Percentiles rank a stretch among this genome's conserved stretches.
These are phyloP conservation scores for Volucella inanis DNA, from an alignment of 2,888 invertebrate genomes.

Conservation along the genomic window DNA sequence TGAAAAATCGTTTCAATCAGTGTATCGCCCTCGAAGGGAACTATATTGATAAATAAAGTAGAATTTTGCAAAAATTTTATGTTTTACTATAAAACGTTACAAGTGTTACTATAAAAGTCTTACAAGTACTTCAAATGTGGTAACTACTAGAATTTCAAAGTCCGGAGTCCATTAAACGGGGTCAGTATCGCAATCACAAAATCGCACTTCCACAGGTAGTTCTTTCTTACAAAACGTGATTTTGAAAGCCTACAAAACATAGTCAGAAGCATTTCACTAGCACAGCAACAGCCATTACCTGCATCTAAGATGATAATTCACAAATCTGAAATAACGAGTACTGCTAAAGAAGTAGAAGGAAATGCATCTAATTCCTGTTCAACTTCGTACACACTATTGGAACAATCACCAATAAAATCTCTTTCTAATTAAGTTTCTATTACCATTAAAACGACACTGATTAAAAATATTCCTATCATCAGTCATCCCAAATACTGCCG, in stretches of 20 bases:
- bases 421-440: constrained; percentile 86
- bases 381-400: constrained; percentile 76
- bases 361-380: constrained; percentile 59
- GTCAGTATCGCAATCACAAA: constrained; percentile 56
- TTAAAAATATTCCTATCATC: constrained; percentile 80
- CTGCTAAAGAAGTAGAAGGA: constrained; percentile 28
- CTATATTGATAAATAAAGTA: no score
- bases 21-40: no score
- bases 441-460: constrained; percentile 83
- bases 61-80: no score
- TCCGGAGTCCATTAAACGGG: constrained; percentile 53
- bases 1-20: no score
- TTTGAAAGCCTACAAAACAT: constrained; percentile 81
- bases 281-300: constrained; percentile 58
- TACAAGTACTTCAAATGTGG: constrained; percentile 36
- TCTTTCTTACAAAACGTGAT: constrained; percentile 80
- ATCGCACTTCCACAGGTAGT: constrained; percentile 67
- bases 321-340: constrained; percentile 20
- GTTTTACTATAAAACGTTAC: no score
- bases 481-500: constrained; percentile 62
- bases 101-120: no score
- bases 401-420: constrained; percentile 86
- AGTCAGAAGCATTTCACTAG: constrained; percentile 80
- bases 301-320: constrained; percentile 52
- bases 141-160: constrained; percentile 44